Conservation (phyloP, 2,888 invertebrate genomes). For the Balanococcus diminutus region DNA sequence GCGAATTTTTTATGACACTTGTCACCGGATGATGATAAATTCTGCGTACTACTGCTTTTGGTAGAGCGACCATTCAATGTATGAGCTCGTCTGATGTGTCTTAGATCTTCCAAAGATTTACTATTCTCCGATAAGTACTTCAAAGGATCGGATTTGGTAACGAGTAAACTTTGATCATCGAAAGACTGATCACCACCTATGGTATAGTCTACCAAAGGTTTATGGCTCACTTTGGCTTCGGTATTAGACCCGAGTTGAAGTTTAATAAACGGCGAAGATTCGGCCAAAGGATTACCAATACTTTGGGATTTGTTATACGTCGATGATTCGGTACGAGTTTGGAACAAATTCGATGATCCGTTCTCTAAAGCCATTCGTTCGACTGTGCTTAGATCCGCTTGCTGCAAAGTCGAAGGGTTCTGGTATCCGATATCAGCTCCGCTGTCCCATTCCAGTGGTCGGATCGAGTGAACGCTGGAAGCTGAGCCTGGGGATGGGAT, state of each 20-base stretch:
- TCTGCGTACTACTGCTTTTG: conserved; percentile 37
- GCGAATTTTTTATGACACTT: background rate
- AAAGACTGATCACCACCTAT: background rate
- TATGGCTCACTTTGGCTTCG: background rate
- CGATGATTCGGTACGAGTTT: background rate
- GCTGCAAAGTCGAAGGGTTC: conserved; percentile 5
- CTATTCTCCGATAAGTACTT: background rate
- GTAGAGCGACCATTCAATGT: background rate
- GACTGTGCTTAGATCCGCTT: conserved; percentile 65
- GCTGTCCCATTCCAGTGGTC: conserved; percentile 85
- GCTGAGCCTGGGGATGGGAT: conserved; percentile 68
- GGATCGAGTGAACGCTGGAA: conserved; percentile 75
- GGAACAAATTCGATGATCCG: background rate
- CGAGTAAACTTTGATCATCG: background rate
- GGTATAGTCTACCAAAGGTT: conserved; percentile 38
- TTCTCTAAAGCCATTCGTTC: conserved; percentile 64
- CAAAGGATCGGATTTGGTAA: background rate
- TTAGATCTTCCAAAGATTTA: conserved; percentile 44
- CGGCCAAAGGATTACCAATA: conserved; percentile 30
- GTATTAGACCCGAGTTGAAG: background rate
- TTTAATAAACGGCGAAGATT: conserved; percentile 20
- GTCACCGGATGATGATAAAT: background rate
- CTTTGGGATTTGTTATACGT: background rate
- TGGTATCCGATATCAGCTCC: conserved; percentile 83
- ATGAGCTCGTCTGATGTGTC: background rate